Evolutionary conservation across 2,797 vertebrate species (phyloP).

Genomic region (Taenioides sp.): DNA sequence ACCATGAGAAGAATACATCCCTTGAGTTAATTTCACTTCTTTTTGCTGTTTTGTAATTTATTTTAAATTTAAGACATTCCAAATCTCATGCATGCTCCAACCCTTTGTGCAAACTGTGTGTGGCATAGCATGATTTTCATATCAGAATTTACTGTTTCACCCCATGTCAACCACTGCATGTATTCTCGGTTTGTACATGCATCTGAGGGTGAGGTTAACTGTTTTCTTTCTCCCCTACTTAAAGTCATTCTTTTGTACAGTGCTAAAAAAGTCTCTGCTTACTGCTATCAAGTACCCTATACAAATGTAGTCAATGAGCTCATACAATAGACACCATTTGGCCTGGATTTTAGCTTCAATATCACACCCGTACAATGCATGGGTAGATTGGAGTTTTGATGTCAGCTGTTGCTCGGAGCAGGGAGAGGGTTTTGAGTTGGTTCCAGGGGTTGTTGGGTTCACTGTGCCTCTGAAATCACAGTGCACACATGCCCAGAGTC

Average conservation of each 20-base stretch:
- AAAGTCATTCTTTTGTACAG: constrained; percentile 35
- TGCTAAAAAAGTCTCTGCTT: constrained; percentile 49
- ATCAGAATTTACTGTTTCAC: background rate
- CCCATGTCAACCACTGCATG: background rate
- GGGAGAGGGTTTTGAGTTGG: constrained; percentile 70
- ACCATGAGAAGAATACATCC: no score
- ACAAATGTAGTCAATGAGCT: constrained; percentile 44
- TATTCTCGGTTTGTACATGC: background rate
- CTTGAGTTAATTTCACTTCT: no score
- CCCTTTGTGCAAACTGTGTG: no score
- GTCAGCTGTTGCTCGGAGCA: constrained; percentile 62
- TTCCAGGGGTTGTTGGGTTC: constrained; percentile 78
- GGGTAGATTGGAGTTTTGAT: constrained; percentile 53
- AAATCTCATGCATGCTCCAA: no score
- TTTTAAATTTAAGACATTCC: no score
- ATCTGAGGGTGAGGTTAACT: constrained; percentile 2
- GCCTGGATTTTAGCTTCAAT: constrained; percentile 49
- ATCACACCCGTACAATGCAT: constrained; percentile 48
- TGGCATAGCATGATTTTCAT: no score
- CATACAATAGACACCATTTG: constrained; percentile 46
- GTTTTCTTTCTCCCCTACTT: constrained; percentile 39
- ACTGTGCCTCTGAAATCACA: constrained; percentile 60
- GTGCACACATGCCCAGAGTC: constrained; percentile 69
- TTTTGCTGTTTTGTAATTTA: no score
- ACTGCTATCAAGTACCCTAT: constrained; percentile 55